Percentiles rank a stretch among this genome's conserved stretches.
phyloP scores from a whole-genome alignment of 2,113 vertebrate genomes.

The pig (Sus scrofa) region T2T-Sscrofa CM000812.6:120041001-120041500 shows the following conservation, averaged over 20 bases:
- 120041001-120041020: neutral
- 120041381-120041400: constrained; percentile 37
- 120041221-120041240: constrained; percentile 22
- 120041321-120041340: neutral
- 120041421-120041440: neutral
- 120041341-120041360: constrained; percentile 10
- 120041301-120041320: neutral
- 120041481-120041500: constrained; percentile 54
- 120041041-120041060: neutral
- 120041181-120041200: neutral
- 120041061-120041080: neutral
- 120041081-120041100: neutral
- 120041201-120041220: neutral
- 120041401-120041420: constrained; percentile 13
- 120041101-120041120: neutral
- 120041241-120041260: constrained; percentile 20
- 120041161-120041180: neutral
- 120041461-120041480: constrained; percentile 47
- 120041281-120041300: constrained; percentile 8
- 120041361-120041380: constrained; percentile 5
- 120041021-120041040: neutral
- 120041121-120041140: neutral
- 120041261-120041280: neutral
- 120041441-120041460: neutral
- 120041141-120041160: constrained; percentile 30